Evolutionary conservation across 2,113 vertebrate species (phyloP).

Genomic region (Strix uralensis): DNA sequence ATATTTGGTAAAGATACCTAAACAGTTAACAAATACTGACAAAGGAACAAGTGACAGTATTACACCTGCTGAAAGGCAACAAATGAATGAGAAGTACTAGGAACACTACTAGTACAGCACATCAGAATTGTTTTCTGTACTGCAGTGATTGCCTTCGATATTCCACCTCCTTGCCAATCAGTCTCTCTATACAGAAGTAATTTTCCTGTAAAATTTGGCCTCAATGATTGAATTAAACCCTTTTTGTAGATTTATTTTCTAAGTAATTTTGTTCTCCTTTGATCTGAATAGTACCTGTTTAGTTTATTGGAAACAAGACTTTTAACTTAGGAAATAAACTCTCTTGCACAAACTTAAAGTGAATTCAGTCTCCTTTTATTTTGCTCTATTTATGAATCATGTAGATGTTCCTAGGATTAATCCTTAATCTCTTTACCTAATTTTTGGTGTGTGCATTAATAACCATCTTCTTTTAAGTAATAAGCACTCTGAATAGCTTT

Average conservation of each 20-base stretch:
- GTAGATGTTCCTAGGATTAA: background rate
- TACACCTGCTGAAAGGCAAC: background rate
- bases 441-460: background rate
- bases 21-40: background rate
- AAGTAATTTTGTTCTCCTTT: background rate
- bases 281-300: background rate
- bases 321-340: background rate
- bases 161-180: background rate
- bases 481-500: background rate
- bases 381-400: background rate
- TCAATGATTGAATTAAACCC: background rate
- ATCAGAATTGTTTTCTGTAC: background rate
- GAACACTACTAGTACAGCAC: background rate
- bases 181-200: background rate
- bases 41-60: background rate
- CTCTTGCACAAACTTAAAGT: background rate
- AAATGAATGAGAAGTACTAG: background rate
- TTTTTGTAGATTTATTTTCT: background rate
- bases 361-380: background rate
- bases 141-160: fast-evolving
- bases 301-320: background rate
- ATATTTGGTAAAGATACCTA: background rate
- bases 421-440: background rate
- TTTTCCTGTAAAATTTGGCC: background rate
- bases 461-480: background rate